phyloP scores from a whole-genome alignment of 2,888 invertebrate species.

The Caenorhabditis auriculariae region DNA sequence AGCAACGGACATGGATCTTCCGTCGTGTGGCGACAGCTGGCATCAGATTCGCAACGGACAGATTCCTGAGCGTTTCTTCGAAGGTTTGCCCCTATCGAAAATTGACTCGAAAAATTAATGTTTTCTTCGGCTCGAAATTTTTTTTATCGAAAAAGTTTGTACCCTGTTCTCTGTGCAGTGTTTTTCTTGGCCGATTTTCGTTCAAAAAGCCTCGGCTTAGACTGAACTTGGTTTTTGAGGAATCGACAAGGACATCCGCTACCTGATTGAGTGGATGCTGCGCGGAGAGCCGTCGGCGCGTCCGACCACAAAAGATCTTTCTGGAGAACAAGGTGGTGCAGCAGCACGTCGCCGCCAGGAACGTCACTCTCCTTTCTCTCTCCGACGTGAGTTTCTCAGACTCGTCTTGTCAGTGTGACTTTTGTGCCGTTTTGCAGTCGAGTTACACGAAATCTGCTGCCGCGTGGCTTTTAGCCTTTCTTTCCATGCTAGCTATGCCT shows the following conservation, averaged over 20 bases:
- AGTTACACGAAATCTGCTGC: no score
- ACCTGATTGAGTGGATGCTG: slow-evolving; percentile 37
- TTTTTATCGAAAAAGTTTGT: no score
- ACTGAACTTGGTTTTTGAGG: slow-evolving; percentile 5
- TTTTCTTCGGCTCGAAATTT: no score
- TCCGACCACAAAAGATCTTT: slow-evolving; percentile 27
- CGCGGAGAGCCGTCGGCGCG: slow-evolving; percentile 22
- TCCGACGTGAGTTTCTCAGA: no score
- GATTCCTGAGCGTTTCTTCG: slow-evolving; percentile 67
- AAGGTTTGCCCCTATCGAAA: slow-evolving; percentile 8
- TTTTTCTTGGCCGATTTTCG: no score
- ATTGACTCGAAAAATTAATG: no score
- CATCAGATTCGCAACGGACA: slow-evolving; percentile 71
- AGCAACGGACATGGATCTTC: slow-evolving; percentile 75
- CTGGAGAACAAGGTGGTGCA: not conserved
- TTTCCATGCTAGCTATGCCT: no score
- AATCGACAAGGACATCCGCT: slow-evolving; percentile 23
- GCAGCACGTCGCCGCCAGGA: no score
- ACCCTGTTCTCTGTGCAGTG: not conserved
- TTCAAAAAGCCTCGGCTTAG: not conserved
- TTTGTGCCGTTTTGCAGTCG: no score
- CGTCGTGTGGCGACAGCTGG: slow-evolving; percentile 75
- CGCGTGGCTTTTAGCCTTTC: no score
- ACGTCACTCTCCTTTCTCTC: no score
- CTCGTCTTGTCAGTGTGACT: no score